Conservation (phyloP, 2,797 vertebrate species). For the Clarias laeviceps region DNA sequence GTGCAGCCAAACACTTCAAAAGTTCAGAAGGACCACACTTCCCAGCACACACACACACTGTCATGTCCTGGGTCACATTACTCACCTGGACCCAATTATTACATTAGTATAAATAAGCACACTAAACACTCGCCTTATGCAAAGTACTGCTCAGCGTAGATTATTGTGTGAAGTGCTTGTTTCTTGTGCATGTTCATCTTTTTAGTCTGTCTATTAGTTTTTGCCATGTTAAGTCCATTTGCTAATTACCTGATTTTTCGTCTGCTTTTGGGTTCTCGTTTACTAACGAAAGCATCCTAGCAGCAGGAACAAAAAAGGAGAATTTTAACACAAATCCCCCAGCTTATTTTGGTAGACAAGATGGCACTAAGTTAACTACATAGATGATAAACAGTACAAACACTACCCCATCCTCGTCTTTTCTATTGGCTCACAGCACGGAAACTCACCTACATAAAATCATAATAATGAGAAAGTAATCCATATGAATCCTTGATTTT, state of each 20-base stretch:
- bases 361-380: background rate
- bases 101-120: background rate
- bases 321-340: background rate
- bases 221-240: background rate
- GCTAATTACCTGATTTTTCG: background rate
- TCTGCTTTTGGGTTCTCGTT: background rate
- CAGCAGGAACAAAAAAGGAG: background rate
- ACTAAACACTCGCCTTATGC: background rate
- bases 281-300: background rate
- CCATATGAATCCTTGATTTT: background rate
- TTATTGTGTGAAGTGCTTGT: background rate
- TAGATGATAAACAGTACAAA: constrained; percentile 2
- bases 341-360: background rate
- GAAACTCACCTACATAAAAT: background rate
- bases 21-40: background rate
- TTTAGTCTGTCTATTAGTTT: background rate
- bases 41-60: background rate
- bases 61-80: background rate
- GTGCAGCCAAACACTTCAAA: no score
- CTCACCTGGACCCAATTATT: background rate
- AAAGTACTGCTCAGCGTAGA: background rate
- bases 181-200: background rate
- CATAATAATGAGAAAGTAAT: background rate
- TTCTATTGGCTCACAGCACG: background rate
- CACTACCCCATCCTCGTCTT: background rate